A percentile compares a stretch with the other conserved stretches of the same genome.
phyloP scores from a whole-genome alignment of 2,888 invertebrate species.

The Drosophila helvetica region DNA sequence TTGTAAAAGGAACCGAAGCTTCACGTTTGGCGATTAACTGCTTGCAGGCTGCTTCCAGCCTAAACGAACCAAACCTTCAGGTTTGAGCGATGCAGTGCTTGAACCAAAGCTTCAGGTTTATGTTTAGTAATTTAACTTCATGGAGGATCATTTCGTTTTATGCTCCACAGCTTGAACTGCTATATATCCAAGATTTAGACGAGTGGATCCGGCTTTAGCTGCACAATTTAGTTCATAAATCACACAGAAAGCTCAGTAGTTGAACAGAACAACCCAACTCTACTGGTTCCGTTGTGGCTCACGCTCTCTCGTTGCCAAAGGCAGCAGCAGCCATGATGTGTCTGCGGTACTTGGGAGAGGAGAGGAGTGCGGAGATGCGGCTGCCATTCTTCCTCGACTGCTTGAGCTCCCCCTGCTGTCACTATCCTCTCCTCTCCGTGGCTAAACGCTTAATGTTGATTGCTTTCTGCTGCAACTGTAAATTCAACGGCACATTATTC shows the following conservation, averaged over 20 bases:
- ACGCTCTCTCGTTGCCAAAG: not conserved
- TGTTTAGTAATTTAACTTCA: too few species aligned
- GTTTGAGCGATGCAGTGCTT: too few species aligned
- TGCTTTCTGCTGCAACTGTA: conserved; percentile 64
- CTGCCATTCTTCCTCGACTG: conserved; percentile 41
- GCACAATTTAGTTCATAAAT: not conserved
- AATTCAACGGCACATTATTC: conserved; percentile 65
- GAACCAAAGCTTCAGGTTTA: too few species aligned
- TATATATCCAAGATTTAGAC: too few species aligned
- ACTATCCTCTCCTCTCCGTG: not conserved
- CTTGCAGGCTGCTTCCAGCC: not conserved
- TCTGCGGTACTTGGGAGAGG: conserved; percentile 20
- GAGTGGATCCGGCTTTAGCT: too few species aligned
- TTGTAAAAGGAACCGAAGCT: too few species aligned
- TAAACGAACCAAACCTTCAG: too few species aligned
- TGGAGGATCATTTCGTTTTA: too few species aligned
- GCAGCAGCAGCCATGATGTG: not conserved
- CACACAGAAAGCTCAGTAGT: not conserved
- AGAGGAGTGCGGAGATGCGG: conserved; percentile 35
- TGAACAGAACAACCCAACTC: not conserved
- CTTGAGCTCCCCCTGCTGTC: conserved; percentile 11
- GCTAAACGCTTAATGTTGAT: conserved; percentile 73
- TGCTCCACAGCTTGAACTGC: too few species aligned
- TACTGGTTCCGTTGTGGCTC: not conserved
- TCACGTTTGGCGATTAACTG: too few species aligned